Conservation (phyloP, 2,113 vertebrate genomes). For the Carassius gibelio region DNA sequence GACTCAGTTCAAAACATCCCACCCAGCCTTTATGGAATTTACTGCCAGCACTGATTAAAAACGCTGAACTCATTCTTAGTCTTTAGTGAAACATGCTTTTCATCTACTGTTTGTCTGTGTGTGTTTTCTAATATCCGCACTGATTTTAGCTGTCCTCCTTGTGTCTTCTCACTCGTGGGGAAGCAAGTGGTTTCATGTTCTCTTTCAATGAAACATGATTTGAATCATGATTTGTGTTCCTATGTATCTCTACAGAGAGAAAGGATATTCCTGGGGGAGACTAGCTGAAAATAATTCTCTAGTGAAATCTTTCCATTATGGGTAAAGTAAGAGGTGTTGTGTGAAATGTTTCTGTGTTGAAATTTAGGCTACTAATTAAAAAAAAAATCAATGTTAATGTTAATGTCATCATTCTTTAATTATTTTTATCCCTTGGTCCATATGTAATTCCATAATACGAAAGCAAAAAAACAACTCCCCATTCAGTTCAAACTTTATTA, state of each 20-base stretch:
- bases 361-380: neutral
- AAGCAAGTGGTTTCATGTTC: constrained; percentile 4
- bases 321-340: neutral
- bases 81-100: constrained; percentile 26
- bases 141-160: constrained; percentile 1
- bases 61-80: neutral
- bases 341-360: neutral
- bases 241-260: neutral
- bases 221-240: constrained; percentile 11
- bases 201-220: neutral
- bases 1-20: neutral
- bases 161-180: neutral
- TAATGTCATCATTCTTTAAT: neutral
- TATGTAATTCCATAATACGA: neutral
- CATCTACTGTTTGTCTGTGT: neutral
- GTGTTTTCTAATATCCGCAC: neutral
- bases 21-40: constrained; percentile 3
- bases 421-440: neutral
- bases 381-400: neutral
- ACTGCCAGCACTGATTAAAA: constrained; percentile 31
- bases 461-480: neutral
- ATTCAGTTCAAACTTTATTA: too few relatives aligned
- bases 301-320: neutral
- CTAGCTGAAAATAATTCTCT: neutral
- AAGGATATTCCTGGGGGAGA: neutral